Base-by-base conservation (phyloP, 2,797 vertebrate genomes). In the Myripristis jacobus region DNA sequence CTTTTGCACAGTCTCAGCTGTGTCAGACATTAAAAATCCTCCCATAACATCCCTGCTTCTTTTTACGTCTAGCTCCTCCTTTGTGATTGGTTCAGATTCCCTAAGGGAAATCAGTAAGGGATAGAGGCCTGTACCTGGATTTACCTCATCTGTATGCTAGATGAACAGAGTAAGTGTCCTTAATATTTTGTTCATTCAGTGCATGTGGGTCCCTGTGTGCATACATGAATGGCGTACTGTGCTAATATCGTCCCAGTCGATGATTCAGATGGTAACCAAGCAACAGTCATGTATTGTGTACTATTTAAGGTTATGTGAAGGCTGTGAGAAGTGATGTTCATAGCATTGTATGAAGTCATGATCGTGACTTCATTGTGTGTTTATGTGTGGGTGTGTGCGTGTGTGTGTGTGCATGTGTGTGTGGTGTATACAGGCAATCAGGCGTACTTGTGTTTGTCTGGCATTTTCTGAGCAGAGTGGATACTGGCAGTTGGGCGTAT, bases 401-500 rank as follows among this genome's bases (percentile, higher is more conserved):
- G 29, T 61, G 41, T 34, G 5, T 4, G 21, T 38, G 31, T n/a
- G 46, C 15, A 31, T 21, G 38, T 64, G n/a, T 51, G 64, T 31
- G 3, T 59, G 4, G 13, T 15, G 50, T 9, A 29, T 47, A 13
- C 24, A 48, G 5, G 57, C 27, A 55, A 46, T 60, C 51, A 29
- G 4, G 24, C 69, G 52, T 69, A 21, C 18, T 62, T 18, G 1
- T 66, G 62, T 70, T 76, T 70, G 58, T 74, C 25, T 48, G 57
- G 43, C 57, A 55, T 74, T 73, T 74, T 70, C 58, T 52, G 8
- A 65, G 66, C 66, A 69, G 47, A 66, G 47, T 57, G 27, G 56
- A 66, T 41, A 8, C 46, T 77, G 58, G 67, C 62, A 46, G 64
- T 69, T 47, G 67, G 66, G 56, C 75, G 47, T 36, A 6, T 16